Evolutionary conservation across 1,140 invertebrate species (phyloP).

Genomic region (Cyphomyrmex costatus): DNA sequence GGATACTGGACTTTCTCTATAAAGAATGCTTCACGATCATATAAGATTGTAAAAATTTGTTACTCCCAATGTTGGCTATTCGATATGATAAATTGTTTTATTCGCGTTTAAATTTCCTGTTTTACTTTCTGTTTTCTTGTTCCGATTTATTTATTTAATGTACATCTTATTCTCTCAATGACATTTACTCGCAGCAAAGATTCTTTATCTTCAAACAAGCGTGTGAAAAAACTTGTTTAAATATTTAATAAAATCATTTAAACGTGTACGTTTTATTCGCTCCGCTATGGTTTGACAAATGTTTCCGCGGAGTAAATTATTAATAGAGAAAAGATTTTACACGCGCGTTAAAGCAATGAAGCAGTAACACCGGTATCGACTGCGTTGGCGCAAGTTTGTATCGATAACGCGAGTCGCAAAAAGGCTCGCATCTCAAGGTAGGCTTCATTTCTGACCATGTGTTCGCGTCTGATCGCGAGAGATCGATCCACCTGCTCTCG

Average conservation of each 20-base stretch:
- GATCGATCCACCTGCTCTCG: constrained; percentile 66
- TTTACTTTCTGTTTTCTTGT: background rate
- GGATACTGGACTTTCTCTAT: background rate
- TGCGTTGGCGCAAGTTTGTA: background rate
- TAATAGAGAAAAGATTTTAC: background rate
- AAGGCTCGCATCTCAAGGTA: constrained; percentile 74
- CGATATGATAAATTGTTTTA: background rate
- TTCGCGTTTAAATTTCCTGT: background rate
- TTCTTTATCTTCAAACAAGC: background rate
- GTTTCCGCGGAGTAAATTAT: background rate
- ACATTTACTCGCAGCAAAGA: background rate
- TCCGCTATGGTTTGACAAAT: background rate
- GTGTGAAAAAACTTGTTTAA: background rate
- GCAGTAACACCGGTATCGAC: background rate
- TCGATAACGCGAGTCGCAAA: constrained; percentile 58
- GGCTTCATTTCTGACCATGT: constrained; percentile 76
- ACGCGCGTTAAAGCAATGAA: constrained; percentile 20
- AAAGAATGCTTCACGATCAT: background rate
- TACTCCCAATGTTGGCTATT: background rate
- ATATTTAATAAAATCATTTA: background rate
- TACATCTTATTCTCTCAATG: background rate
- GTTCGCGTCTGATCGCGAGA: constrained; percentile 15
- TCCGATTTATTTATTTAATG: background rate
- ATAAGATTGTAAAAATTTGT: background rate
- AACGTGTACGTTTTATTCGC: background rate